These are phyloP conservation scores for Limnephilus auricula DNA, from an alignment of 2,888 invertebrate species.

Conservation along the genomic window DNA sequence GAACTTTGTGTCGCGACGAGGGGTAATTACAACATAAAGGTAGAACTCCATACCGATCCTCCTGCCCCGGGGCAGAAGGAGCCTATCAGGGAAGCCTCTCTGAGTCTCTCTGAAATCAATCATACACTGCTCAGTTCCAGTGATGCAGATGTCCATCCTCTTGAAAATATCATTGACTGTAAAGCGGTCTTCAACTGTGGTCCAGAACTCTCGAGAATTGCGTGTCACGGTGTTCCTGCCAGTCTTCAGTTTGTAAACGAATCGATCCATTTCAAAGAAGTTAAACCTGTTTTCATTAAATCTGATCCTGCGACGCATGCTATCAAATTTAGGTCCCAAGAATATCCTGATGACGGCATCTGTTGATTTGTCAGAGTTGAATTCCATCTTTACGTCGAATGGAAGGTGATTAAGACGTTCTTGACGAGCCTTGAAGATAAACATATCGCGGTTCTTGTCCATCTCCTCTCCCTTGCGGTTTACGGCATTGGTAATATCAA, in stretches of 20 bases:
- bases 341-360: conserved; percentile 82
- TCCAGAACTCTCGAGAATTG: conserved; percentile 79
- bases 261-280: conserved; percentile 80
- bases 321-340: conserved; percentile 84
- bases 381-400: conserved; percentile 78
- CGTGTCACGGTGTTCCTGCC: conserved; percentile 77
- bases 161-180: conserved; percentile 73
- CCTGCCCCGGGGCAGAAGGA: conserved; percentile 82
- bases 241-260: conserved; percentile 73
- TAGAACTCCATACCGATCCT: conserved; percentile 81
- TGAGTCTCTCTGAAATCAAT: conserved; percentile 75
- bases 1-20: conserved; percentile 72
- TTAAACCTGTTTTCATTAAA: conserved; percentile 75
- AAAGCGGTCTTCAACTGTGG: conserved; percentile 77
- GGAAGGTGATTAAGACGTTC: conserved; percentile 82
- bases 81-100: conserved; percentile 80
- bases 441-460: conserved; percentile 75
- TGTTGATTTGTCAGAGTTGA: conserved; percentile 78
- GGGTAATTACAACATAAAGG: conserved; percentile 79
- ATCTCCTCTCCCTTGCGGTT: conserved; percentile 74
- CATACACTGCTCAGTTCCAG: conserved; percentile 74
- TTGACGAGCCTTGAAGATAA: conserved; percentile 79
- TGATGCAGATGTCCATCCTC: conserved; percentile 74
- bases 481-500: conserved; percentile 81
- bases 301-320: conserved; percentile 77